Conservation (phyloP, 2,797 vertebrate genomes). For the Chelon auratus region DNA sequence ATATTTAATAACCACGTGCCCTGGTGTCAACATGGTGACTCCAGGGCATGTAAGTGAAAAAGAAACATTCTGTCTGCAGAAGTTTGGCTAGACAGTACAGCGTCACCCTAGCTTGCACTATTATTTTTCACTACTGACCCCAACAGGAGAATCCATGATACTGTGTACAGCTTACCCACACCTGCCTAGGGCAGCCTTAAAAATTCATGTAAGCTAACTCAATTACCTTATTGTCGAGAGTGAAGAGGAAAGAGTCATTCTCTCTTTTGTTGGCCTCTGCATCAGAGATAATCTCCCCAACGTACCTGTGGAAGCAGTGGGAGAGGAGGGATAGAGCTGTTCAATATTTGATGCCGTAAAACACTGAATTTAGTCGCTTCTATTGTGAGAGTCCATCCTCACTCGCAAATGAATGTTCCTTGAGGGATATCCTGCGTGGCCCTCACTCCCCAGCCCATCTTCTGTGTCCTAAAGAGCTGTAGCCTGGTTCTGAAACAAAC, state of each 20-base stretch:
- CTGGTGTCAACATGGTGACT: no score
- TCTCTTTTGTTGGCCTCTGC: conserved; percentile 93
- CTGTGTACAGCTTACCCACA: no score
- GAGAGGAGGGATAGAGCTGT: background rate
- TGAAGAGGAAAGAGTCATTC: conserved; percentile 96
- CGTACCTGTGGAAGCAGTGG: conserved; percentile 84
- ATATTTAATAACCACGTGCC: no score
- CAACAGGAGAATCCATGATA: no score
- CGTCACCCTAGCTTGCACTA: no score
- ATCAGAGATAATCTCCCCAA: conserved; percentile 94
- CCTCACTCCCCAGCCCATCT: conserved; percentile 95
- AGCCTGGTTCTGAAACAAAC: conserved; percentile 79
- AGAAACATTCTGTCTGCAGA: no score
- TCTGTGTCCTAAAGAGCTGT: conserved; percentile 92
- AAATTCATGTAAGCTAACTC: background rate
- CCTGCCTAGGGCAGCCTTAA: background rate
- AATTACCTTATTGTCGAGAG: conserved; percentile 95
- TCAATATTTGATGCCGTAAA: conserved; percentile 10
- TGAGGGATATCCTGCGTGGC: conserved; percentile 92
- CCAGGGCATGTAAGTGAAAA: no score
- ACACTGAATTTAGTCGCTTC: background rate
- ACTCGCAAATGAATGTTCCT: conserved; percentile 98
- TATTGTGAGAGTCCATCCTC: conserved; percentile 66
- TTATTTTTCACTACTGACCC: no score
- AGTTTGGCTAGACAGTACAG: no score